Evolutionary conservation across 2,888 invertebrate species (phyloP).

Genomic region (Melipona bicolor): DNA sequence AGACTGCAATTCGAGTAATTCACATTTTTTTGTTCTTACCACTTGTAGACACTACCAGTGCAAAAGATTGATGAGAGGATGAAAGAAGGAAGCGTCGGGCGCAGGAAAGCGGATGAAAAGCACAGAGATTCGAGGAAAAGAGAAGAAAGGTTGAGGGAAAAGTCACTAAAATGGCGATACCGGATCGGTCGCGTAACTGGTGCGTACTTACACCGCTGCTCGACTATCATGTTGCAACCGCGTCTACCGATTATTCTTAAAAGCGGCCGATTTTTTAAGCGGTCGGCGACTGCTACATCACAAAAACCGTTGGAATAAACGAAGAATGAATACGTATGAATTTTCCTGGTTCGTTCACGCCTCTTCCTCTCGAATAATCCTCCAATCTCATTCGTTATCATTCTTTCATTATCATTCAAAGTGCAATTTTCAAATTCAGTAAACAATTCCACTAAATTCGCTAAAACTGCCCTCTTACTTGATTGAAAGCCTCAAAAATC

Average conservation of each 20-base stretch:
- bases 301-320: conserved; percentile 45
- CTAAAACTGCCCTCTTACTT: too few relatives aligned
- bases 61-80: not conserved
- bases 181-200: conserved; percentile 56
- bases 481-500: too few relatives aligned
- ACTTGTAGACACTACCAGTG: too few relatives aligned
- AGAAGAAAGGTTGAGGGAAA: conserved; percentile 25
- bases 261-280: conserved; percentile 62
- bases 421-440: too few relatives aligned
- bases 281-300: conserved; percentile 32
- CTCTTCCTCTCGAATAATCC: not conserved
- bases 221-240: conserved; percentile 72
- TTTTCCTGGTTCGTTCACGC: conserved; percentile 13
- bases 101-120: conserved; percentile 32
- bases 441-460: too few relatives aligned
- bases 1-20: too few relatives aligned
- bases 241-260: conserved; percentile 72
- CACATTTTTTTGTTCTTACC: too few relatives aligned
- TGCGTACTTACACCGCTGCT: conserved; percentile 50
- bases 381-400: not conserved
- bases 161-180: conserved; percentile 59
- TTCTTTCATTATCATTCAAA: too few relatives aligned
- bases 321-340: not conserved
- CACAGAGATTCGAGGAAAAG: conserved; percentile 35
- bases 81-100: not conserved